phyloP scores from a whole-genome alignment of 2,888 invertebrate species.

The Neria commutata region DNA sequence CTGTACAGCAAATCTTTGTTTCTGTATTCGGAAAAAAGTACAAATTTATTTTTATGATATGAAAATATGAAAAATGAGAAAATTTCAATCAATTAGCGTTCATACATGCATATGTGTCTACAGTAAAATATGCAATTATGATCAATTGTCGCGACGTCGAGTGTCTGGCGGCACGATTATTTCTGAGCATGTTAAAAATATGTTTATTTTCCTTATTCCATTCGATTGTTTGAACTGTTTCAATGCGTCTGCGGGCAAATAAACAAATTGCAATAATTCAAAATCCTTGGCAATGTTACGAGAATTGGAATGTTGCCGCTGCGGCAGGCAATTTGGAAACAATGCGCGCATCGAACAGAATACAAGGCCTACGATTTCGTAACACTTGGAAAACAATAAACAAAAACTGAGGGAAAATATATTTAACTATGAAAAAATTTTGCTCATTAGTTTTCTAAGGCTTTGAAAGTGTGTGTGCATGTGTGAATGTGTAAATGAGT shows the following conservation, averaged over 20 bases:
- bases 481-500: neutral
- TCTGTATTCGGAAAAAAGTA: too few species aligned
- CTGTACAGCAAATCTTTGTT: too few species aligned
- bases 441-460: neutral
- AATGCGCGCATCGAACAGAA: neutral
- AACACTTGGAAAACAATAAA: neutral
- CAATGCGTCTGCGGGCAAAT: too few species aligned
- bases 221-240: constrained; percentile 27
- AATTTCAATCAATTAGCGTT: too few species aligned
- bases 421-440: neutral
- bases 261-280: constrained; percentile 43
- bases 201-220: constrained; percentile 14
- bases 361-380: constrained; percentile 4
- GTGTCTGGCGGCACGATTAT: too few species aligned
- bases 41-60: too few species aligned
- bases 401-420: constrained; percentile 7
- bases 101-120: too few species aligned
- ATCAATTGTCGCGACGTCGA: too few species aligned
- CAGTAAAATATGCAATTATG: too few species aligned
- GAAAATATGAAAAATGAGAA: too few species aligned
- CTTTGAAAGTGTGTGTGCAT: neutral
- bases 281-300: constrained; percentile 34
- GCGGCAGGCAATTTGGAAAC: neutral
- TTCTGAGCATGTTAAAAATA: constrained; percentile 15
- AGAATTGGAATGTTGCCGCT: too few species aligned